Percentiles rank a stretch among this genome's conserved stretches.
Evolutionary conservation across 2,797 vertebrate genomes (phyloP).

Genomic region (Ambastaia sidthimunki): DNA sequence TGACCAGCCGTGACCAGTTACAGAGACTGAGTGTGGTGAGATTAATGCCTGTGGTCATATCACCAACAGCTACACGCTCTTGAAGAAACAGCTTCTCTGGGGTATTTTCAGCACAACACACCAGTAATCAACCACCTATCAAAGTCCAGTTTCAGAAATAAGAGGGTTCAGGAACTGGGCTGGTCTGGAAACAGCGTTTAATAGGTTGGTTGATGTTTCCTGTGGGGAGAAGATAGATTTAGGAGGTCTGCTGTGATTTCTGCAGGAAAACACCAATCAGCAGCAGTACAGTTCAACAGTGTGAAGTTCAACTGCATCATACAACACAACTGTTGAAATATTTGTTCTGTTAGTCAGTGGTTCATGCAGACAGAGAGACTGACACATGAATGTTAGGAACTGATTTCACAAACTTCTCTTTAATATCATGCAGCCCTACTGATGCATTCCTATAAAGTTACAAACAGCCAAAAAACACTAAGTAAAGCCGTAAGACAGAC

Average conservation of each 20-base stretch:
- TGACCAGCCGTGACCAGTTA: constrained; percentile 1
- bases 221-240: constrained; percentile 33
- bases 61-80: too few species aligned
- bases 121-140: not conserved
- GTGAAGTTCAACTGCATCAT: not conserved
- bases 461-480: not conserved
- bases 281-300: not conserved
- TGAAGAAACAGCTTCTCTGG: too few species aligned
- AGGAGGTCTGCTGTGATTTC: constrained; percentile 33
- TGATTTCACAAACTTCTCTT: too few species aligned
- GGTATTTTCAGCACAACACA: not conserved
- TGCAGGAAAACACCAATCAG: constrained; percentile 36
- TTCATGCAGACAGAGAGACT: too few species aligned
- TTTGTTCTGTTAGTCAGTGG: not conserved
- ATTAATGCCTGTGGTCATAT: too few species aligned
- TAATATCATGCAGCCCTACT: not conserved
- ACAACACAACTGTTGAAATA: not conserved
- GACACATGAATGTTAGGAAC: too few species aligned
- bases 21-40: not conserved
- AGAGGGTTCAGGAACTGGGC: constrained; percentile 5
- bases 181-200: not conserved
- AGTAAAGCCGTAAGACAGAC: not conserved
- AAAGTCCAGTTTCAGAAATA: not conserved
- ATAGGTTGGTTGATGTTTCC: constrained; percentile 21
- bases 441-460: not conserved